Base-by-base conservation (phyloP, 2,888 invertebrate genomes). In the Parapristionchus giblindavisi region DNA sequence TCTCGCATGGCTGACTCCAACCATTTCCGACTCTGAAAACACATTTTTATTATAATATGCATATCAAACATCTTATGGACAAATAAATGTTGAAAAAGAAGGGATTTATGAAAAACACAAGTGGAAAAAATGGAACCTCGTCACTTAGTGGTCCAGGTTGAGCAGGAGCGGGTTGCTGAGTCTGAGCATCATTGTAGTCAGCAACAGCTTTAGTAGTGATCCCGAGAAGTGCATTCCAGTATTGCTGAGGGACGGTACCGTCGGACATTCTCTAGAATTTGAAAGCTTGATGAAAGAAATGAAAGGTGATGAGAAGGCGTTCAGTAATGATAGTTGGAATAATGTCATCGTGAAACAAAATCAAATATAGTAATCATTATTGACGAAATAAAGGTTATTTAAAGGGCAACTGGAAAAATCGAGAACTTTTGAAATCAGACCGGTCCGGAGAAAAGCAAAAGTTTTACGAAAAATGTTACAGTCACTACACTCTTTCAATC, bases 1-100 rank as follows among this genome's bases (percentile, higher is more conserved):
- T 68, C 68, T 6, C 54, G 38, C 71, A 79, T 63, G 8, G 71
- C 79, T 6, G 48, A 38, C 70, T 77, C 76, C 54, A 79, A 52
- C 66, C 75, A 79, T 76, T 75, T 32, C 3, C 77, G 63, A 52
- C 56, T 56, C 79, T 79, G 74, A 34, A 76, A 68, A 54, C 56
- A 6, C 27, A 54, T n/a, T 6, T n/a, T 54, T 8, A 17, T 5
- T 24, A 24, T 14, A n/a, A 17, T 6, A 17, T 6, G 56, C 56
- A 6, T n/a, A n/a, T 54, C 17, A 54, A 54, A 54, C 56, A 43
- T n/a, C n/a, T n/a, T n/a, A n/a, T 54, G 56, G 27, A 24, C 56
- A n/a, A 24, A 54, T 17, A 54, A n/a, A 54, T 14, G 56, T 6
- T 54, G 6, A 54, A 54, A 54, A 54, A 6, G n/a, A 54, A 14